These are phyloP conservation scores for Grapholita molesta DNA, from an alignment of 1,140 invertebrate genomes.

Conservation along the genomic window DNA sequence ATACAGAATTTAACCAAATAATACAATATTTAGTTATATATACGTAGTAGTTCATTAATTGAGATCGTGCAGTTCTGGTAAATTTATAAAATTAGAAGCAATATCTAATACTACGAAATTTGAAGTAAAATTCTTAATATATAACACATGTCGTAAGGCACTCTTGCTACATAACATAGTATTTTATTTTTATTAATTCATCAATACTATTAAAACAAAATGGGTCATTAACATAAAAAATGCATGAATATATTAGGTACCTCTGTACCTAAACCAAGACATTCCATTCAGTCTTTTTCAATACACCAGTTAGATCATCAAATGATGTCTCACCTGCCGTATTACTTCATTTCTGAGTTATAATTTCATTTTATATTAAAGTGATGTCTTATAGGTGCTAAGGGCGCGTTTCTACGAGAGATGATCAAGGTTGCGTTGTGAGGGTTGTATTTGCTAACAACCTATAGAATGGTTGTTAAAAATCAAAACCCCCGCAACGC, in stretches of 20 bases:
- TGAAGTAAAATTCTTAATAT: neutral
- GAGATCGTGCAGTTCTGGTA: constrained; percentile 5
- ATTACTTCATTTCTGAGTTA: neutral
- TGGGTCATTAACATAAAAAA: neutral
- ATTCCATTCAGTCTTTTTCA: constrained; percentile 12
- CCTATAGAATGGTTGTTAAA: too few relatives aligned
- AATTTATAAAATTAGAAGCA: neutral
- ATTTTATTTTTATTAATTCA: too few relatives aligned
- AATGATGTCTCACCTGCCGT: neutral
- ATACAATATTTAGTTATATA: neutral
- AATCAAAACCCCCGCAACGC: too few relatives aligned
- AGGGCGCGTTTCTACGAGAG: too few relatives aligned
- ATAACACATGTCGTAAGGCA: constrained; percentile 2
- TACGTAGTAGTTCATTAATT: neutral
- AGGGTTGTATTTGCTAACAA: too few relatives aligned
- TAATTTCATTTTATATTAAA: neutral
- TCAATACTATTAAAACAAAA: too few relatives aligned
- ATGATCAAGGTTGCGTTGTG: too few relatives aligned
- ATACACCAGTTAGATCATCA: neutral
- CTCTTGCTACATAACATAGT: neutral
- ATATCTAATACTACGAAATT: constrained; percentile 1
- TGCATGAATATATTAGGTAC: neutral
- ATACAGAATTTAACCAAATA: neutral
- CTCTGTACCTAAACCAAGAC: neutral
- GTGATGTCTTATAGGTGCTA: neutral